phyloP scores from a whole-genome alignment of 2,113 vertebrate species.

The Ceyx margarethae region DNA sequence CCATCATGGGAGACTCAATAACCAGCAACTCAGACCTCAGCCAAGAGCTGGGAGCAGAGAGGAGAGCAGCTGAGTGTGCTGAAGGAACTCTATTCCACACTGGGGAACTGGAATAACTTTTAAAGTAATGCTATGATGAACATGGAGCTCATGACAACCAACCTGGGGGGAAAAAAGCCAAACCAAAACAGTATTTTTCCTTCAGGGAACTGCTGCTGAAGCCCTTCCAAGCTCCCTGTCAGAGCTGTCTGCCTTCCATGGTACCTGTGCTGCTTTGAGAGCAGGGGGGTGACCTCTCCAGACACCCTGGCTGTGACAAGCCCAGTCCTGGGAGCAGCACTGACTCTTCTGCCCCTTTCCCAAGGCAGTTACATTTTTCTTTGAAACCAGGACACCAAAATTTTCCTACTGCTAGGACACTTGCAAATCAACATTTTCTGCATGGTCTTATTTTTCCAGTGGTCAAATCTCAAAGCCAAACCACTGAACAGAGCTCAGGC shows the following conservation, averaged over 20 bases:
- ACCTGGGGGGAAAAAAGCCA: background rate
- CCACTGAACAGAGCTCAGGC: background rate
- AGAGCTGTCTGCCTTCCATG: background rate
- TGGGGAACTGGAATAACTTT: background rate
- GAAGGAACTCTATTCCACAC: background rate
- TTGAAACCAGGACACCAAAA: background rate
- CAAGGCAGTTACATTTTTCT: background rate
- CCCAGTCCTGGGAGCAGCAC: background rate
- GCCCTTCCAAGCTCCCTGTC: background rate
- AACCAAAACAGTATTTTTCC: background rate
- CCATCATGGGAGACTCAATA: background rate
- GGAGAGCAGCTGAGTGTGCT: background rate
- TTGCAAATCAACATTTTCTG: background rate
- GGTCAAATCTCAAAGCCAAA: background rate
- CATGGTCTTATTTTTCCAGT: background rate
- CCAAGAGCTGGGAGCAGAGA: background rate
- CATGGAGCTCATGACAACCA: background rate
- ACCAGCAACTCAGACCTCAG: background rate
- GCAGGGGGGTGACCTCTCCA: no score
- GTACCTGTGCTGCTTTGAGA: background rate
- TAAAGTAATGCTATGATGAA: background rate
- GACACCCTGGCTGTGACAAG: rapidly evolving
- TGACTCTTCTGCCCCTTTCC: background rate
- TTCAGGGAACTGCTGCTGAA: background rate
- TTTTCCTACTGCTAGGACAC: background rate